phyloP scores from a whole-genome alignment of 2,113 vertebrate genomes.

The Clarias gariepinus region DNA sequence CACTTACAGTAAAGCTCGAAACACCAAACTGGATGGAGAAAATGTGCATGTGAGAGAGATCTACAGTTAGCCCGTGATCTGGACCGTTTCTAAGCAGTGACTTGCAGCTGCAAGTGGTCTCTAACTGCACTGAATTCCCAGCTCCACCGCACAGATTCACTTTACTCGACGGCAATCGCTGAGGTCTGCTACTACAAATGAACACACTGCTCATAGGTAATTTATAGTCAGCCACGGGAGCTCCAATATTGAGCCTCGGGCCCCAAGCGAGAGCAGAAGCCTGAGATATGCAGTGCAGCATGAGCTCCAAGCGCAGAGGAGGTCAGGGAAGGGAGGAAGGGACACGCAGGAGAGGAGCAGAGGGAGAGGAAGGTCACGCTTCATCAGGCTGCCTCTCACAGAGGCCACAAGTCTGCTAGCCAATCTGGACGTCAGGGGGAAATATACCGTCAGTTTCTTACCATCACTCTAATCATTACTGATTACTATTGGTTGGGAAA shows the following conservation, averaged over 20 bases:
- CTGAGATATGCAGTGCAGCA: constrained; percentile 38
- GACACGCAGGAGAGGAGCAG: not conserved
- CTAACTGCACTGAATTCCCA: constrained; percentile 40
- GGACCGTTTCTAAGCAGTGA: constrained; percentile 1
- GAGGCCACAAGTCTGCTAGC: constrained; percentile 31
- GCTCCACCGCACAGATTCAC: constrained; percentile 31
- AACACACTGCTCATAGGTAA: constrained; percentile 47
- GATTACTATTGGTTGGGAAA: constrained; percentile 3
- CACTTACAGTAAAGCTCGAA: constrained; percentile 3
- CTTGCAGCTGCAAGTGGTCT: constrained; percentile 20
- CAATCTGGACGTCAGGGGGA: constrained; percentile 18
- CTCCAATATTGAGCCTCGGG: constrained; percentile 29
- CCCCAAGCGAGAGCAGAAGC: constrained; percentile 27
- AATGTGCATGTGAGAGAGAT: constrained; percentile 27
- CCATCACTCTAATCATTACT: constrained; percentile 26
- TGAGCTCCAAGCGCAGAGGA: constrained; percentile 23
- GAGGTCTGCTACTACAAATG: constrained; percentile 40
- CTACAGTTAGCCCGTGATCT: constrained; percentile 12
- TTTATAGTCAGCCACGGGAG: constrained; percentile 36
- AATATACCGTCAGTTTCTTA: not conserved
- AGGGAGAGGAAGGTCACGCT: constrained; percentile 35
- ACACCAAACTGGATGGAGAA: constrained; percentile 7
- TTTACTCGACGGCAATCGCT: constrained; percentile 46
- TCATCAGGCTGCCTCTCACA: constrained; percentile 37
- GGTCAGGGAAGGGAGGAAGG: constrained; percentile 15